Evolutionary conservation across 2,888 invertebrate genomes (phyloP), one percentile per base, ranked within the genome.

Genomic region (Hirtodrosophila cameraria): DNA sequence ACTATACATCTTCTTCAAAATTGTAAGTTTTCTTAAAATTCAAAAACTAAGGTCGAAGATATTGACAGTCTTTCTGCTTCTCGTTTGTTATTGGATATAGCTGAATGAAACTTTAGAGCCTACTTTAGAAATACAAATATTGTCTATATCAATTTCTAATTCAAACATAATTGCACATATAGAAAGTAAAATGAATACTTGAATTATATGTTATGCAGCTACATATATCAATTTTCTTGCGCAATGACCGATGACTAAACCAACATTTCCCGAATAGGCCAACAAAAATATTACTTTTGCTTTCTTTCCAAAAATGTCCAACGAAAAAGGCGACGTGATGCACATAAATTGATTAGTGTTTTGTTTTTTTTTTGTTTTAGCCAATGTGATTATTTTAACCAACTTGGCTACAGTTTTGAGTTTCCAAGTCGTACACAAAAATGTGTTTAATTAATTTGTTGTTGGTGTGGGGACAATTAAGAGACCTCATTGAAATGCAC

Each of bases 241-340:
- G 61, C 35, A 70, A 72, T 39, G 39, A 57, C 25, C 20, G 20
- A 41, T n/a, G n/a, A n/a, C n/a, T n/a, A n/a, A n/a, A n/a, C n/a
- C n/a, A n/a, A 33, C 39, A 57, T 61, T 64, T 72, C 54, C 70
- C 75, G 20, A 61, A 54, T 48, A 33, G 46, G 55, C 13, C 11
- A 39, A 35, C 30, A 27, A 2, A 2, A 8, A 48, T 5, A 28
- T 61, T n/a, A 71, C 76, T 76, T 77, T 76, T 76, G 66, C 74
- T 76, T 76, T 76, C 76, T 74, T 70, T 70, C 1, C 36, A 67
- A 73, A 66, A 74, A 76, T 77, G 66, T 41, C 35, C 12, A 11
- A 6, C 57, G 54, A 20, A 49, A 64, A 41, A 20, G 23, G 16
- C 33, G 31, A 59, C 54, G 54, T 49, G 75, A 45, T 39, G 53